Conservation (phyloP, 1,140 invertebrate species). For the Vanessa atalanta region DNA sequence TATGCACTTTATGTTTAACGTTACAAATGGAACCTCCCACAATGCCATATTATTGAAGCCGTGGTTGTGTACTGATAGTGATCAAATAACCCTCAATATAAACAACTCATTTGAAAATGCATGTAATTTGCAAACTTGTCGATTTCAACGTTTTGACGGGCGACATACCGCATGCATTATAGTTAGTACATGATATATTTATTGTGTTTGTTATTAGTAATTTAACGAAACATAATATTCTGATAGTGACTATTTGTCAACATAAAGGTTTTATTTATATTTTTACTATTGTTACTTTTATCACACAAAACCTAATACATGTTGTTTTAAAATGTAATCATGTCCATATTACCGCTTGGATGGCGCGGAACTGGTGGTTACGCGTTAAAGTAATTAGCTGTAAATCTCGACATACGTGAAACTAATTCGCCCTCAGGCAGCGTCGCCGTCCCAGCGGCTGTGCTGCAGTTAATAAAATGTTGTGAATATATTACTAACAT, state of each 20-base stretch:
- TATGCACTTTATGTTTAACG: constrained; percentile 49
- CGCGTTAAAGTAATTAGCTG: constrained; percentile 32
- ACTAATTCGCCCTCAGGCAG: constrained; percentile 24
- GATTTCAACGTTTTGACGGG: not conserved
- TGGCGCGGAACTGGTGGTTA: constrained; percentile 12
- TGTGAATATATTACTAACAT: constrained; percentile 16
- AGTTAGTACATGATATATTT: no score
- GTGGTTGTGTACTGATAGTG: constrained; percentile 46
- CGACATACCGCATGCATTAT: not conserved
- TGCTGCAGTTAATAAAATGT: constrained; percentile 16
- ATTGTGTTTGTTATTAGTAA: no score
- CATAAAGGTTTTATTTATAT: no score
- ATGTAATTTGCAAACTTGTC: constrained; percentile 23
- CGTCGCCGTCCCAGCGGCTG: constrained; percentile 9
- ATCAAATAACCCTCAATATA: constrained; percentile 41
- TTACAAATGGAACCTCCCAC: constrained; percentile 64
- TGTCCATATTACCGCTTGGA: constrained; percentile 16
- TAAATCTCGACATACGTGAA: constrained; percentile 31
- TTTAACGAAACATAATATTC: no score
- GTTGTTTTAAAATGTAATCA: not conserved
- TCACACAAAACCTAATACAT: not conserved
- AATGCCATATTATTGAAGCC: constrained; percentile 47
- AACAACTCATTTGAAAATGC: constrained; percentile 36
- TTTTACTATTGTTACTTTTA: not conserved
- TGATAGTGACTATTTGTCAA: no score